Percentiles rank a stretch among this genome's conserved stretches.
phyloP scores from a whole-genome alignment of 2,113 vertebrate genomes.

The Myxocyprinus asiaticus region DNA sequence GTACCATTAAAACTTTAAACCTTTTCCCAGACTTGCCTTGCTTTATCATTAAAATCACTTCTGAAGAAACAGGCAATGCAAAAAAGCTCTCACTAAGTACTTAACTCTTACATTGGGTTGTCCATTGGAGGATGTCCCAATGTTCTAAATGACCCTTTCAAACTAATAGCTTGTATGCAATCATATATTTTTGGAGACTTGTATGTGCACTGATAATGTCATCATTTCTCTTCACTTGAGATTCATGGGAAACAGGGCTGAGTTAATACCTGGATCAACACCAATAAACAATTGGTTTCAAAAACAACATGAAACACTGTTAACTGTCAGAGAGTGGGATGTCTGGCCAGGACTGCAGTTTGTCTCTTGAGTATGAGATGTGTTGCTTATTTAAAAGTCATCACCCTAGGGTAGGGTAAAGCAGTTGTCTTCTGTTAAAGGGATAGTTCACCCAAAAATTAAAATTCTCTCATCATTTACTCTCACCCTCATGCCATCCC shows the following conservation, averaged over 20 bases:
- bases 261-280: constrained; percentile 41
- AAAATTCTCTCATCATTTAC: no score
- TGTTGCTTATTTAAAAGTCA: constrained; percentile 35
- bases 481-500: no score
- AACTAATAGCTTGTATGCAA: no score
- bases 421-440: no score
- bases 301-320: constrained; percentile 27
- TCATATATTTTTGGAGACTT: not conserved
- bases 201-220: not conserved
- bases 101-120: not conserved
- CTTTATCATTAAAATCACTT: constrained; percentile 27
- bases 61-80: not conserved
- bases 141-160: not conserved
- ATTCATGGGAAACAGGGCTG: constrained; percentile 29
- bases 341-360: constrained; percentile 8
- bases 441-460: no score
- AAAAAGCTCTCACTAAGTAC: not conserved
- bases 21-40: constrained; percentile 36
- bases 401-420: not conserved
- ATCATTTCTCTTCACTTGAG: constrained; percentile 5
- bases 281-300: constrained; percentile 36
- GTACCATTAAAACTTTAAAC: not conserved
- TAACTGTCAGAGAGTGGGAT: constrained; percentile 9
- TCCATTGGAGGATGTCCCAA: not conserved
- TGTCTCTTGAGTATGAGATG: not conserved